Evolutionary conservation across 1,140 invertebrate species (phyloP).

Genomic region (Pseudomyrmex dendroicus): DNA sequence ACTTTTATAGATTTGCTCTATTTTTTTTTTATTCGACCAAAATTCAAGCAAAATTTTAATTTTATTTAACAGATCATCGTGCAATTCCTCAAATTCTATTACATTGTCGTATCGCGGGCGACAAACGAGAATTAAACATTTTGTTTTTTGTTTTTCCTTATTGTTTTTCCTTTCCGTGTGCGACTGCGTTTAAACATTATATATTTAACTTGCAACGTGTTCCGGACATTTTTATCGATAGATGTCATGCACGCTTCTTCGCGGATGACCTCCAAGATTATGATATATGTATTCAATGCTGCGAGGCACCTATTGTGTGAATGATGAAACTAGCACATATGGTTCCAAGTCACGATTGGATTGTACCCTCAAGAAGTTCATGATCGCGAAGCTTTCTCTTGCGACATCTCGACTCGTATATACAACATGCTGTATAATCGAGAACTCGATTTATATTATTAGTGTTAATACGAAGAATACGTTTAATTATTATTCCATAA

Average conservation of each 20-base stretch:
- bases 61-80: too few relatives aligned
- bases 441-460: too few relatives aligned
- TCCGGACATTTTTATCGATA: constrained; percentile 6
- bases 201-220: not conserved
- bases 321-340: not conserved
- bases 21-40: too few relatives aligned
- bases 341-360: constrained; percentile 5
- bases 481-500: too few relatives aligned
- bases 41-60: too few relatives aligned
- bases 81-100: too few relatives aligned
- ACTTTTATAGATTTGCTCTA: too few relatives aligned
- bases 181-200: not conserved
- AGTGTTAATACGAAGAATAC: too few relatives aligned
- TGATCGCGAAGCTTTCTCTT: not conserved
- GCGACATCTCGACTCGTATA: not conserved
- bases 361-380: constrained; percentile 12
- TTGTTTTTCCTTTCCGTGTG: not conserved
- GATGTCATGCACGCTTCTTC: constrained; percentile 1
- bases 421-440: too few relatives aligned
- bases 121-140: too few relatives aligned
- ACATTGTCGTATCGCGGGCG: too few relatives aligned
- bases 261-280: constrained; percentile 7
- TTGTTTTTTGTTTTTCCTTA: not conserved
- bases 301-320: not conserved
- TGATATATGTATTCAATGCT: not conserved